Evolutionary conservation across 2,888 invertebrate species (phyloP), one percentile per base, ranked within the genome.

Genomic region (Vandiemenella viatica): DNA sequence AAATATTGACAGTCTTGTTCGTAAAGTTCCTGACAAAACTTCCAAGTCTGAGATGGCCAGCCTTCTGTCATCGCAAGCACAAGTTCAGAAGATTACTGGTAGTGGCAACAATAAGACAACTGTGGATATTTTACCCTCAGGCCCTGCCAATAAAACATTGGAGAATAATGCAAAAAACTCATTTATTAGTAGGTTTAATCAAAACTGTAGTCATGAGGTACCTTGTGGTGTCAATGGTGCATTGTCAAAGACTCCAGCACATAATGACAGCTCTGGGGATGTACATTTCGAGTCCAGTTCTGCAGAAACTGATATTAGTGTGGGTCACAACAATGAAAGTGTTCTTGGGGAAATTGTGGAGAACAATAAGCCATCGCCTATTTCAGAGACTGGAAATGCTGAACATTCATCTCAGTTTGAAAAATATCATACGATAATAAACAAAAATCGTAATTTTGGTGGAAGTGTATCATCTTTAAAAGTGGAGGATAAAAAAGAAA

Each of bases 31-130:
- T 47, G 47, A 40, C 23, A 20, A 22, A 37, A 43, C 32, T 45
- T 23, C 38, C 22, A 17, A 22, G 43, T 10, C 20, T 43, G 37
- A 37, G 48, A 19, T 41, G 40, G 23, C 22, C 16, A 19, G 23
- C 17, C 13, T 17, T 47, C 41, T 38, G 21, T 16, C 53, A 53
- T 46, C 53, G 50, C 48, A 53, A 53, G 47, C 53, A 53, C 43
- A 47, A 32, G 48, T 50, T 50, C 50, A 47, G 49, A 41, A 46
- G 50, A 44, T 47, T 51, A 48, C 37, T 42, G 38, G 15, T 23
- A 46, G 41, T 37, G 37, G 15, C 20, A 20, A n/a, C 32, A 21
- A 16, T 21, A 32, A 40, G 20, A 37, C 41, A 20, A 37, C 43
- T 37, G 37, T 42, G 37, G 23, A 23, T 26, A 38, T 13, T 19